These are phyloP conservation scores for Sclerurus mexicanus DNA, from an alignment of 2,113 vertebrate species.

Conservation along the genomic window DNA sequence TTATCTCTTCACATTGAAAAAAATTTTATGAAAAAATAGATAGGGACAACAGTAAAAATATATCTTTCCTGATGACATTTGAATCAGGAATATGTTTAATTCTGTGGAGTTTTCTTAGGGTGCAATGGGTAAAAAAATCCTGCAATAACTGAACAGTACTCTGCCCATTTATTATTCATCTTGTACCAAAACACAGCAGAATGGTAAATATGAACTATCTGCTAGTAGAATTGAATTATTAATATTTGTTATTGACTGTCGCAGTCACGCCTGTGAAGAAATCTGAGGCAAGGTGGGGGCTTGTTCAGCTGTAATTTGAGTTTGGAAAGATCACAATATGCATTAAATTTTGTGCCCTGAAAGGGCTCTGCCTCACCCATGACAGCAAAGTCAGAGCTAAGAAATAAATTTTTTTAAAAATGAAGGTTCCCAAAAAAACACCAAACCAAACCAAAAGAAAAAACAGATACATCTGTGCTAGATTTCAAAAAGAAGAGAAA, in stretches of 20 bases:
- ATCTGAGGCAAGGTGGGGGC: neutral
- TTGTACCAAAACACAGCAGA: neutral
- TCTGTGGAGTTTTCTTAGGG: neutral
- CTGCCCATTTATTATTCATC: neutral
- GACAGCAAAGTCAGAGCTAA: neutral
- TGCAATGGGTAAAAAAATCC: neutral
- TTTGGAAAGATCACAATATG: neutral
- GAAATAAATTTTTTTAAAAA: fast-evolving
- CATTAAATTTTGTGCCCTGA: neutral
- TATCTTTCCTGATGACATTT: neutral
- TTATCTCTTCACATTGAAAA: neutral
- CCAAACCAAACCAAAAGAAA: too few relatives aligned
- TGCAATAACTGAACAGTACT: neutral
- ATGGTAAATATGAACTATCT: neutral
- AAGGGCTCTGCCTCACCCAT: neutral
- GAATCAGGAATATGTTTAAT: neutral
- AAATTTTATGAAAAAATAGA: neutral
- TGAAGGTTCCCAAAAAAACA: neutral
- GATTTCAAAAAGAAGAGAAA: neutral
- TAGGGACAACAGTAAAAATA: neutral
- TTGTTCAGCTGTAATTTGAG: neutral
- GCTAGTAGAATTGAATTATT: neutral
- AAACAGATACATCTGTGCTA: neutral
- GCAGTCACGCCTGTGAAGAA: neutral
- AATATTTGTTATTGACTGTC: neutral